phyloP scores from a whole-genome alignment of 37 sponge, comb jelly and placozoan species.

The Oscarella lobularis region DNA sequence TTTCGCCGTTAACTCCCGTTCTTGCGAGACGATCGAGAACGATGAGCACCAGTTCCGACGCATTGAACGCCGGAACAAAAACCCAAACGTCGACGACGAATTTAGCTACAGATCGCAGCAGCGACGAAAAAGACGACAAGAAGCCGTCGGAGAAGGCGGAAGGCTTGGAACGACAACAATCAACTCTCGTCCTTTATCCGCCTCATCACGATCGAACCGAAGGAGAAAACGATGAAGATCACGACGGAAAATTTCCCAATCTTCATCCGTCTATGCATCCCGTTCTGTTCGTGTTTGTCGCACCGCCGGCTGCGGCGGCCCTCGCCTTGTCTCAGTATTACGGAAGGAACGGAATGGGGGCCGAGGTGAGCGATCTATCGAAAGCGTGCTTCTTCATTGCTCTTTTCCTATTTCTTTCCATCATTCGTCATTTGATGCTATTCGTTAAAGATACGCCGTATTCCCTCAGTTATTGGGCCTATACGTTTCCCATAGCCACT shows the following conservation, averaged over 20 bases:
- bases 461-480: conserved; percentile 1
- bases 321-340: neutral
- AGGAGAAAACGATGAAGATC: neutral
- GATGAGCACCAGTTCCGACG: no score
- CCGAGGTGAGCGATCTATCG: neutral
- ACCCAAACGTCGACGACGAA: no score
- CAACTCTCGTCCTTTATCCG: neutral
- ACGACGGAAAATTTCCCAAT: neutral
- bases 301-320: conserved; percentile 2
- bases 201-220: neutral
- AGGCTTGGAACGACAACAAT: neutral
- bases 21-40: no score
- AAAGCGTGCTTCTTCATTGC: neutral
- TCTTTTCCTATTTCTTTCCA: neutral
- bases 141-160: neutral
- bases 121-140: neutral
- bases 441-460: neutral
- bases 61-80: no score
- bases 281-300: neutral
- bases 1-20: no score
- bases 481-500: neutral
- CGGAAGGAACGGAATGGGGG: no score
- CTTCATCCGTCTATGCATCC: conserved; percentile 7
- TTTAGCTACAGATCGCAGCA: no score
- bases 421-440: neutral